Base-by-base conservation (phyloP, 2,113 vertebrate species). In the Poecilia latipinna region DNA sequence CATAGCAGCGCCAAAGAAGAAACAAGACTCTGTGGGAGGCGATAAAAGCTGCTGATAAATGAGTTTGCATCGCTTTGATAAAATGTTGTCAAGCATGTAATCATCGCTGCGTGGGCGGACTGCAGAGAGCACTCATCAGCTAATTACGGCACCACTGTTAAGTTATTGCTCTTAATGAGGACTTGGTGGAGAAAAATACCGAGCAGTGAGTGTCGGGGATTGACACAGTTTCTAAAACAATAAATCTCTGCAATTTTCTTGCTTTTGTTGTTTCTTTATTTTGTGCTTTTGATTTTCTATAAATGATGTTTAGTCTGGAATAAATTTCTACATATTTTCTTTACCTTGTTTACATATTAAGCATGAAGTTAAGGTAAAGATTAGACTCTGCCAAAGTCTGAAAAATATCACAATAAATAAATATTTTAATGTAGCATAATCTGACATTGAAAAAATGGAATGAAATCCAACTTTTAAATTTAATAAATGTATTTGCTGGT, bases 71-170 rank as follows among this genome's bases (percentile, higher is more conserved):
- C 2, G 15, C 33, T 39, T 70, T 32, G 54, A 76, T 66, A 15
- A 68, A 82, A 72, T 73, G 57, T 77, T 65, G 66, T 51, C n/a
- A 64, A 70, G 84, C 73, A 22, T 64, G 62, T 79, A 77, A 68
- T 79, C 76, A 68, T 44, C 64, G 57, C 22, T 6, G 5, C 19
- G 60, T 79, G 77, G 77, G 80, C 3, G 73, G 61, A 64, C 61
- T 44, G 42, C 76, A 70, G n/a, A 68, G 63, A 76, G 8, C 37
- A 35, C 57, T 68, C 37, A 64, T 75, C 29, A 22, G 29, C 65
- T 75, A 69, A 75, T 66, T 24, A 79, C 19, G 7, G 19, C 74
- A 12, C 32, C 15, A 1, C 64, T 70, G 57, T 33, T 37, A 33
- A 65, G 15, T 26, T 61, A 8, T 60, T 61, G 78, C 74, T 70